Base-by-base conservation (phyloP, 2,888 invertebrate genomes). In the Lithophane ornitopus region DNA sequence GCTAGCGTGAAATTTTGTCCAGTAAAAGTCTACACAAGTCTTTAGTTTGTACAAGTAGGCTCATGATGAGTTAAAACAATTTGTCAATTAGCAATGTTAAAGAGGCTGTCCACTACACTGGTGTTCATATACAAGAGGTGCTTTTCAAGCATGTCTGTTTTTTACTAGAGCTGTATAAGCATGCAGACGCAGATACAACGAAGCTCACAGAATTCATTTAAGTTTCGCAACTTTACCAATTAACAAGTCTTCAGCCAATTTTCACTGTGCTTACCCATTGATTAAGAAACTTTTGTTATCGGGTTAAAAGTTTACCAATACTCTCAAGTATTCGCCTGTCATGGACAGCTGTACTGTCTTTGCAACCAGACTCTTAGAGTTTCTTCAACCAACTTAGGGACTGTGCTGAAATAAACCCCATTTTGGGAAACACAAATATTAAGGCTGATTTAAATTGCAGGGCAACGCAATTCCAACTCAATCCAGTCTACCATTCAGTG, bases 181-280 rank as follows among this genome's bases (percentile, higher is more conserved):
- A 49, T 61, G 22, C 19, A 82, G 46, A 34, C 41, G 41, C 19
- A 46, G 34, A 75, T 65, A 78, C 56, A 65, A 63, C 62, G 7
- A 76, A 70, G 69, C 61, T 66, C 34, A 28, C 71, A 72, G 54
- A 70, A 80, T 61, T 63, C 69, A 76, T 80, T 76, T 41, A 49
- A 69, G 70, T 82, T 80, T 41, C n/a, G 8, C 22, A 86, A 86
- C 84, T 83, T 71, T 67, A 76, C 52, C 66, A 74, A 83, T 86
- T 83, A 83, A 58, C 56, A 76, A 74, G 67, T 68, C 74, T 76
- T 68, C 73, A 68, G 63, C 28, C 66, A 73, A 85, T 76, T 82
- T 72, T 49, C 70, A 70, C 56, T 41, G 39, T 72, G 52, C 70
- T 70, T 39, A 62, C 67, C 62, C 70, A 84, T 84, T 81, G 75